Base-by-base conservation (phyloP, 2,888 invertebrate species). In the Pachliopta kotzebuea region DNA sequence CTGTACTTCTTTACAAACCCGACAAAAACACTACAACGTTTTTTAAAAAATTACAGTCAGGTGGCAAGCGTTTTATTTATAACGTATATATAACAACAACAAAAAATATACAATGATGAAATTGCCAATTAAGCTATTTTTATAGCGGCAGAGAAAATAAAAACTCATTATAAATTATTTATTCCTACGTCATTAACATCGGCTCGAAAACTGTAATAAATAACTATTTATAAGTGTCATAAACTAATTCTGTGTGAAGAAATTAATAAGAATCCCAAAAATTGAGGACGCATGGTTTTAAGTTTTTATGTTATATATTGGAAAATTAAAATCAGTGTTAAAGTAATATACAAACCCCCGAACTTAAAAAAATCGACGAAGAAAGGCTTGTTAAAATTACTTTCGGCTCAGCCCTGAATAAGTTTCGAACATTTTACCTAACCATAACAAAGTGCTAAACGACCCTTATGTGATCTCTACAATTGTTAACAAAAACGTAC, bases 371-470 rank as follows among this genome's bases (percentile, higher is more conserved):
- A 81, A 72, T 75, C 73, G 67, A 76, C 76, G 76, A 82, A 86
- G 83, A 83, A 86, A 85, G 81, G 79, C 86, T 89, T 84, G 85
- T 88, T 88, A 88, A 86, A 89, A 85, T 85, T 83, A 83, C 82
- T 84, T 81, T 80, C 73, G 80, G 70, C 77, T 83, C 82, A 81
- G 80, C 74, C 79, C 79, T 73, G 79, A 81, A 85, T 82, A 84
- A 84, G 79, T 84, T 86, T 79, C 70, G 71, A 82, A 77, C 21
- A 21, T 14, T 81, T 78, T 72, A 73, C 74, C 73, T 72, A 76
- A 71, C 24, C 56, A 76, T 52, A 21, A 21, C 21, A 52, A 52
- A 52, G 73, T 75, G 77, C 81, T 80, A 85, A 84, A 79, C 79
- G 77, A 78, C 72, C 75, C 79, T 79, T 83, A 79, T 83, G 85